Evolutionary conservation across 1,140 invertebrate species (phyloP), one percentile per base, ranked within the genome.

Genomic region (Saccostrea glomerata): DNA sequence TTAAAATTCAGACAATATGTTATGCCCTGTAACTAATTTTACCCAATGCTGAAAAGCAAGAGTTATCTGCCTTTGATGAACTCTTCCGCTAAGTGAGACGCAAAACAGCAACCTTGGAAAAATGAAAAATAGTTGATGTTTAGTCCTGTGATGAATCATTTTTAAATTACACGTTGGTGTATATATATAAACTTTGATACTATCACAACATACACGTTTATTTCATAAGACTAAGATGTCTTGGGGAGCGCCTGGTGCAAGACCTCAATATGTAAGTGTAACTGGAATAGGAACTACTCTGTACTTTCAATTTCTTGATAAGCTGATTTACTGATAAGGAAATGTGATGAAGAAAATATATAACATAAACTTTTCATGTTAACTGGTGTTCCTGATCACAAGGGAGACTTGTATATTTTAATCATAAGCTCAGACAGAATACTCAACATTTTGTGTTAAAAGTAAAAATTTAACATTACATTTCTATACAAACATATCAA

Each of bases 181-280:
- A 63, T 63, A 63, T 36, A 36, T 17, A 63, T 63, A 63, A 20
- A 20, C 15, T 63, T 63, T 63, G n/a, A n/a, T 6, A 63, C 58
- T 30, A 30, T 77, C 4, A 77, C 23, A 15, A 15, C 7, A 30
- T 30, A 40, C 70, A 77, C 9, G 25, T 77, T 36, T 77, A 36
- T 77, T 36, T 30, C 30, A 77, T 30, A 15, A 36, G 30, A 15
- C 36, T 30, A 77, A 77, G 30, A 77, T 77, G 70, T 77, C 70
- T 9, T 77, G 70, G 70, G 70, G 70, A 15, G 70, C 70, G 11
- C 70, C 70, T 30, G 70, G 70, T 77, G 70, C 70, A 13, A 30
- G 70, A 77, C 70, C 70, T 77, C 70, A 77, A 36, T 77, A 77
- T 77, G 70, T 77, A 77, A 77, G 70, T 77, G 25, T 30, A 36